Percentiles rank a stretch among this genome's conserved stretches.
phyloP scores from a whole-genome alignment of 2,888 invertebrate species.

The Acronicta alni region DNA sequence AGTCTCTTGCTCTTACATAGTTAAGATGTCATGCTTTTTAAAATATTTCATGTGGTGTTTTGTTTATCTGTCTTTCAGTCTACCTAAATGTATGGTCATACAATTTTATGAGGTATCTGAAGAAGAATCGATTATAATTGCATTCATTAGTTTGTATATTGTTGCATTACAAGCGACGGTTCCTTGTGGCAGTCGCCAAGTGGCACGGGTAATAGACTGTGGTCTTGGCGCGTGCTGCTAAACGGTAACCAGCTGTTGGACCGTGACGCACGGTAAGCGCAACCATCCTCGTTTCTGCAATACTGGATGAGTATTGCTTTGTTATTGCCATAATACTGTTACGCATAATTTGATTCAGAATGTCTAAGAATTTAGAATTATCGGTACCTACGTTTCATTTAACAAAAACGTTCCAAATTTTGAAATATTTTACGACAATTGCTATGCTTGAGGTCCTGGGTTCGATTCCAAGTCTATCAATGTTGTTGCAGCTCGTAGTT shows the following conservation, averaged over 20 bases:
- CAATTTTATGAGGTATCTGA: not conserved
- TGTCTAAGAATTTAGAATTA: too few relatives aligned
- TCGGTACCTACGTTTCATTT: too few relatives aligned
- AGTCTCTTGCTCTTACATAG: too few relatives aligned
- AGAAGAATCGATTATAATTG: slow-evolving; percentile 9
- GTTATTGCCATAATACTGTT: slow-evolving; percentile 64
- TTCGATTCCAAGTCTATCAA: too few relatives aligned
- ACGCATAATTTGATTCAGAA: slow-evolving; percentile 12
- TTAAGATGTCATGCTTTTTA: too few relatives aligned
- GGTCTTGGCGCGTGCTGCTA: slow-evolving; percentile 73
- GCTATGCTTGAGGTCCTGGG: too few relatives aligned
- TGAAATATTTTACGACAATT: too few relatives aligned
- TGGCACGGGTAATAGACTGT: slow-evolving; percentile 60
- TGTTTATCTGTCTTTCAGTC: not conserved
- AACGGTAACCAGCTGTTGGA: slow-evolving; percentile 77
- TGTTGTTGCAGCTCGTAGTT: too few relatives aligned
- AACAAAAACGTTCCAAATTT: too few relatives aligned
- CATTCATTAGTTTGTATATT: slow-evolving; percentile 28
- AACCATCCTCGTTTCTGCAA: slow-evolving; percentile 79
- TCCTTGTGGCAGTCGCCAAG: slow-evolving; percentile 61
- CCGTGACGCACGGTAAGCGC: slow-evolving; percentile 75
- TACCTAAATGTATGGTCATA: too few relatives aligned
- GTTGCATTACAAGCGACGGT: slow-evolving; percentile 27
- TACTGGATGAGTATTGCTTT: slow-evolving; percentile 55
- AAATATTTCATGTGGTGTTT: slow-evolving; percentile 5